Conservation (phyloP, 2,797 vertebrate species). For the Gymnodraco acuticeps region DNA sequence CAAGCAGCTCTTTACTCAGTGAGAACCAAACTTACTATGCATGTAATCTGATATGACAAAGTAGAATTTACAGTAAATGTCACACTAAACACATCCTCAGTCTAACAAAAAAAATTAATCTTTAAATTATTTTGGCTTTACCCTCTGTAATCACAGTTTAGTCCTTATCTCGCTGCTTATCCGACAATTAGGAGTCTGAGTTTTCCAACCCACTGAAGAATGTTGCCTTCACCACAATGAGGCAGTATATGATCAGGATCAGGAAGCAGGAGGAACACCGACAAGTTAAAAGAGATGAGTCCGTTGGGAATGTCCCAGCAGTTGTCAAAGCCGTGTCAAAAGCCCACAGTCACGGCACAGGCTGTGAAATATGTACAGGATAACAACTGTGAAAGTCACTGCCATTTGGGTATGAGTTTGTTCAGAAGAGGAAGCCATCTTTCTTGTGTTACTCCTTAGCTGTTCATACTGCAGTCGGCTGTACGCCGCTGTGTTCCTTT, state of each 20-base stretch:
- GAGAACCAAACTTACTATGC: neutral
- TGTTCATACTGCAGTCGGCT: constrained; percentile 51
- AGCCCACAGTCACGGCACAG: constrained; percentile 59
- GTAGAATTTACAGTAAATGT: constrained; percentile 1
- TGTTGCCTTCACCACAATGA: constrained; percentile 86
- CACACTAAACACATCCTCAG: neutral
- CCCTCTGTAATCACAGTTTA: constrained; percentile 1
- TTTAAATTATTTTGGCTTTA: neutral
- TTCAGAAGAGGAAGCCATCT: constrained; percentile 52
- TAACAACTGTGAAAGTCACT: constrained; percentile 68
- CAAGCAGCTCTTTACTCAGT: neutral
- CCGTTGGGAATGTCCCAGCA: constrained; percentile 76
- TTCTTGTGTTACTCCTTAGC: constrained; percentile 35
- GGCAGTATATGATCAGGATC: constrained; percentile 90
- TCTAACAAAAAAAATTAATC: neutral
- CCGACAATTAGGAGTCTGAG: constrained; percentile 30
- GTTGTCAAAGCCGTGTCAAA: constrained; percentile 77
- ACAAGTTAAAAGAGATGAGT: constrained; percentile 78
- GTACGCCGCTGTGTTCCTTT: constrained; percentile 51
- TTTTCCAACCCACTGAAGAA: constrained; percentile 73
- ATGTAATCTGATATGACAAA: constrained; percentile 1
- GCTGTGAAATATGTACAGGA: constrained; percentile 59
- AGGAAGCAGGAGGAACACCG: constrained; percentile 66
- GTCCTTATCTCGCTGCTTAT: constrained; percentile 26
- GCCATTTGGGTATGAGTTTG: constrained; percentile 59